These are phyloP conservation scores for Myotis vivesi DNA, from an alignment of 2,797 vertebrate genomes.

Conservation along the genomic window DNA sequence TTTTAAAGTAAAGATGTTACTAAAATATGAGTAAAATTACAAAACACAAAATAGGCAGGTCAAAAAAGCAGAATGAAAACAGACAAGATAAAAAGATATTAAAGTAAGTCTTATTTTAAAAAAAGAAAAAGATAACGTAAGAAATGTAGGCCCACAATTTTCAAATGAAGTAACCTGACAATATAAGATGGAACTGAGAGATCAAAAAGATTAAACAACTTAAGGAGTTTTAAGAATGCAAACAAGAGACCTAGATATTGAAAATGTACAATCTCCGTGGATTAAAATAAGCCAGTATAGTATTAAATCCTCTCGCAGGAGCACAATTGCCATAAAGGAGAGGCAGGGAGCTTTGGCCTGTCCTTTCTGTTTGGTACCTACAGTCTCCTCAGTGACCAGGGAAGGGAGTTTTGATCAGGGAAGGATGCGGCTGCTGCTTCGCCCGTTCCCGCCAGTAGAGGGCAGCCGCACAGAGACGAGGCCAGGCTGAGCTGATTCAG, in stretches of 20 bases:
- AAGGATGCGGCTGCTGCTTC: background rate
- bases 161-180: background rate
- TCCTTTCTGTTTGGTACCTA: background rate
- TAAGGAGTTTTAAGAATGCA: background rate
- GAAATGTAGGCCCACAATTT: background rate
- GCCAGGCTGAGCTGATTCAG: fast-evolving
- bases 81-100: background rate
- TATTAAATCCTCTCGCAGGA: background rate
- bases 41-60: background rate
- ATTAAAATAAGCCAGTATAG: background rate
- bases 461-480: background rate
- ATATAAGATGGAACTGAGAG: background rate
- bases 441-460: background rate
- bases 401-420: background rate
- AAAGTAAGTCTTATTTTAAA: constrained; percentile 5
- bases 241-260: background rate
- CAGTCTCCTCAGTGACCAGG: fast-evolving
- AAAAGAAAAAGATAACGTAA: background rate
- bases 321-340: background rate
- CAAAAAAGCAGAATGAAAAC: background rate
- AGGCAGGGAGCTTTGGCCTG: background rate
- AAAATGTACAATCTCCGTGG: background rate
- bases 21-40: background rate
- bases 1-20: background rate
- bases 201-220: background rate